Conservation (phyloP, 2,888 invertebrate genomes). For the Hydrotaea cyrtoneurina region DNA sequence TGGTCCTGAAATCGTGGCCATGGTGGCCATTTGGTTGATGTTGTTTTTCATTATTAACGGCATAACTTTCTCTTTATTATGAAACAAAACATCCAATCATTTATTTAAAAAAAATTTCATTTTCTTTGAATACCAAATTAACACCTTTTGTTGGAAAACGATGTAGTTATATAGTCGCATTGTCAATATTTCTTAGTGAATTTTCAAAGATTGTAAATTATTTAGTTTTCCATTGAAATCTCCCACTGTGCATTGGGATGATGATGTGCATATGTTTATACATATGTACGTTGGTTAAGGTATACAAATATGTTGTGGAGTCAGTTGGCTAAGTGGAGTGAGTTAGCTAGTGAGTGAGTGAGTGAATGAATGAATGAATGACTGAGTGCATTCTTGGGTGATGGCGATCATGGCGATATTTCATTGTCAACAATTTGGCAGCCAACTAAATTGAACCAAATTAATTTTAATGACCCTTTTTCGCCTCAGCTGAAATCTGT, state of each 20-base stretch:
- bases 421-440: slow-evolving; percentile 79
- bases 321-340: slow-evolving; percentile 33
- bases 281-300: background rate
- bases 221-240: background rate
- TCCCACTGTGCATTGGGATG: background rate
- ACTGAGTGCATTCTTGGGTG: slow-evolving; percentile 66
- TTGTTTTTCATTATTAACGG: too few species aligned
- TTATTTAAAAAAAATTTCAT: too few species aligned
- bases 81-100: too few species aligned
- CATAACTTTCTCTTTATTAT: too few species aligned
- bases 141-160: too few species aligned
- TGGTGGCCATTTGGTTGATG: too few species aligned
- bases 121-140: too few species aligned
- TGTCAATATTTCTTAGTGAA: too few species aligned
- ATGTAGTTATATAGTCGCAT: too few species aligned
- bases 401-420: slow-evolving; percentile 70
- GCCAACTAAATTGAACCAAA: slow-evolving; percentile 79
- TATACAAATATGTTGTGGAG: background rate
- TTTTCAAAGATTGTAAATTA: background rate
- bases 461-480: slow-evolving; percentile 79
- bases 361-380: slow-evolving; percentile 58
- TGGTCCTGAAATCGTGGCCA: too few species aligned
- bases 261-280: background rate
- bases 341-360: slow-evolving; percentile 17
- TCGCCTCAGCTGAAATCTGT: slow-evolving; percentile 62